phyloP scores from a whole-genome alignment of 2,113 vertebrate species.

The Orycteropus afer region DNA sequence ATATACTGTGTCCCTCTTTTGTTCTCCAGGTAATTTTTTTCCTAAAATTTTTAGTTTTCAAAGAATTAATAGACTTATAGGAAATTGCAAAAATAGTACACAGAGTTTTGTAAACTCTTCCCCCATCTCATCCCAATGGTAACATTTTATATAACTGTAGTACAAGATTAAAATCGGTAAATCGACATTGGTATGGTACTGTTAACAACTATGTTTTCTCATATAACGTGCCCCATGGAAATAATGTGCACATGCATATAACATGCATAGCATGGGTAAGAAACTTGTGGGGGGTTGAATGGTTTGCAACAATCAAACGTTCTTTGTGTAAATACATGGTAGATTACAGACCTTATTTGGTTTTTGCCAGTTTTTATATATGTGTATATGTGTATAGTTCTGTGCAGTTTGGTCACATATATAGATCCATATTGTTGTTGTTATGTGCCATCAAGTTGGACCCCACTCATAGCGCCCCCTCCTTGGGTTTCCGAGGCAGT shows the following conservation, averaged over 20 bases:
- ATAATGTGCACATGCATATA: no score
- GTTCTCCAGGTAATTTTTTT: conserved; percentile 17
- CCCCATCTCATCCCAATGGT: neutral
- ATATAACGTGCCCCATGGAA: no score
- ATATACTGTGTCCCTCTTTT: neutral
- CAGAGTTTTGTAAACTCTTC: neutral
- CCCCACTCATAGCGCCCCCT: no score
- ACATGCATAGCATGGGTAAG: no score
- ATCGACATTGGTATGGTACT: neutral
- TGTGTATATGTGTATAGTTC: neutral
- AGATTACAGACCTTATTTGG: neutral
- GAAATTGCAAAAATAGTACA: neutral
- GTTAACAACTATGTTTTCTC: neutral
- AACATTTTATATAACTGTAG: neutral
- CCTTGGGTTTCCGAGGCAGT: no score
- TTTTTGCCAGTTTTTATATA: conserved; percentile 2
- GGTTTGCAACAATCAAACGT: no score
- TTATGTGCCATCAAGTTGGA: no score
- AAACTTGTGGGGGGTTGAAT: no score
- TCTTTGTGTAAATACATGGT: no score
- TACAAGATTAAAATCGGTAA: neutral
- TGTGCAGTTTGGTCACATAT: no score
- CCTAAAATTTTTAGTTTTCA: conserved; percentile 25
- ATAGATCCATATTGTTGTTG: no score
- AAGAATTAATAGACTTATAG: neutral